A percentile compares a stretch with the other conserved stretches of the same genome.
phyloP scores from a whole-genome alignment of 1,140 invertebrate species.

The Rhyacophila brunnea region DNA sequence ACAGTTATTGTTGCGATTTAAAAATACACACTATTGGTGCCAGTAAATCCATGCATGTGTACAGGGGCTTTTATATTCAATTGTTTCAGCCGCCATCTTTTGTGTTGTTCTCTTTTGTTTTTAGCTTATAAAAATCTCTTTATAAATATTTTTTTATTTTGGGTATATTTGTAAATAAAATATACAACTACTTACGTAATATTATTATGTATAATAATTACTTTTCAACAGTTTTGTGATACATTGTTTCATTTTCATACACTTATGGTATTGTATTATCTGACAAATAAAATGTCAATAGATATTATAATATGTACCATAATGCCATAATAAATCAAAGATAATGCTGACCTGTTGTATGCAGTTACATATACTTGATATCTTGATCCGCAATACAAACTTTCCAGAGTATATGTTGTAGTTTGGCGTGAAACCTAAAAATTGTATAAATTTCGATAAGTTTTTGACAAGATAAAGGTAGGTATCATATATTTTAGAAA shows the following conservation, averaged over 20 bases:
- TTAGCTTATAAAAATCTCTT: no score
- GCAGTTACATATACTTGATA: constrained; percentile 90
- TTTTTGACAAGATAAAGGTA: no score
- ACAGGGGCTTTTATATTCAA: no score
- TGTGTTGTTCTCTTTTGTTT: no score
- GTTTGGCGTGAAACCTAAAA: constrained; percentile 60
- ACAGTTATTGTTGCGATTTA: no score
- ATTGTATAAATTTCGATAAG: neutral
- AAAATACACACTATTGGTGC: no score
- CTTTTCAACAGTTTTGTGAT: no score
- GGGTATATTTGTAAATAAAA: neutral
- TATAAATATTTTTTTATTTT: constrained; percentile 4
- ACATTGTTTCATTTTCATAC: no score
- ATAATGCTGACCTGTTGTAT: constrained; percentile 73
- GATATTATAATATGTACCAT: no score
- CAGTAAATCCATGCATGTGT: no score
- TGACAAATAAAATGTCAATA: neutral
- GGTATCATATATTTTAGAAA: no score
- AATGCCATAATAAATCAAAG: neutral
- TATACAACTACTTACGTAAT: neutral
- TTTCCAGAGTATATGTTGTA: constrained; percentile 83
- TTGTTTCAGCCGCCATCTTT: no score
- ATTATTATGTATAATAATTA: constrained; percentile 2
- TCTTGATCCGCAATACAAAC: constrained; percentile 84
- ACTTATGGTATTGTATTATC: neutral